Evolutionary conservation across 2,888 invertebrate species (phyloP).

Genomic region (Stenotaenia linearis): DNA sequence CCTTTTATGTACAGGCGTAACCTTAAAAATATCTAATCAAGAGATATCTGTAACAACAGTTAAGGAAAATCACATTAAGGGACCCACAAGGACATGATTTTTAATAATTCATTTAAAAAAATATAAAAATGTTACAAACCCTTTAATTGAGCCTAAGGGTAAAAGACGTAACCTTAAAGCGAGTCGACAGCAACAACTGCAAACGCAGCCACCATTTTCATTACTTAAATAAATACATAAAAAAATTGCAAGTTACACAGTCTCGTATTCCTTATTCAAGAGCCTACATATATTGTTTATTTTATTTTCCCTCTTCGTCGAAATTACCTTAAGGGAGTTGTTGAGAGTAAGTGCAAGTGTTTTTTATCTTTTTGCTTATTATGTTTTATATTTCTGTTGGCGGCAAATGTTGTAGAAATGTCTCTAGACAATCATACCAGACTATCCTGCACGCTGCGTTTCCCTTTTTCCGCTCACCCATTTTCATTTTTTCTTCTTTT

Average conservation of each 20-base stretch:
- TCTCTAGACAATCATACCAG: slow-evolving; percentile 6
- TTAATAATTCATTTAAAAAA: no score
- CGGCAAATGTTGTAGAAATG: slow-evolving; percentile 10
- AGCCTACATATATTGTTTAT: not conserved
- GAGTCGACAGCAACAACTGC: not conserved
- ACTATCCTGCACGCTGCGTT: not conserved
- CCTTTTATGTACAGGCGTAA: no score
- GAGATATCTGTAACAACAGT: no score
- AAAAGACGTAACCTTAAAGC: not conserved
- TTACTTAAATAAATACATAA: not conserved
- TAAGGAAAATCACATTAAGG: no score
- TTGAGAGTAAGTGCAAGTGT: not conserved
- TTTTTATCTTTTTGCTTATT: not conserved
- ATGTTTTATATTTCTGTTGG: slow-evolving; percentile 12
- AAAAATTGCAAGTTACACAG: not conserved
- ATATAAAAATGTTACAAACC: no score
- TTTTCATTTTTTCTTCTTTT: not conserved
- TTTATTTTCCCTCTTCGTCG: not conserved
- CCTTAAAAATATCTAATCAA: no score
- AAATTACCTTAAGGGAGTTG: not conserved
- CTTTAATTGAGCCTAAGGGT: not conserved
- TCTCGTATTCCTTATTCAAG: not conserved
- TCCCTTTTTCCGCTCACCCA: not conserved
- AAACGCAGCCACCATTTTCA: not conserved
- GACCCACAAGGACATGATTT: no score